Conservation (phyloP, 1,140 invertebrate species). For the Aporrectodea caliginosa region DNA sequence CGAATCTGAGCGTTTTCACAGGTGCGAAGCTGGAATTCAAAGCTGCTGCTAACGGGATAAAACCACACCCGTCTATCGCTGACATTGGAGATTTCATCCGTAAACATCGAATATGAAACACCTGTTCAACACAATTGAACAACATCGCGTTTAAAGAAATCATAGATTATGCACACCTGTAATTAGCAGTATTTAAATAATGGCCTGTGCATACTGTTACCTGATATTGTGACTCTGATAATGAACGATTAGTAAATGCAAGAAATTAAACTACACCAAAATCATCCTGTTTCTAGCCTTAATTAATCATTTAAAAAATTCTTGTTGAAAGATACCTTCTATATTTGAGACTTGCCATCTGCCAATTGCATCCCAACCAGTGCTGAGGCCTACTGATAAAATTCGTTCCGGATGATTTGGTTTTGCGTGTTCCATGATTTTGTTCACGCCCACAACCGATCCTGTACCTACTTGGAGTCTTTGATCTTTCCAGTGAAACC, state of each 20-base stretch:
- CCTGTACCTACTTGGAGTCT: neutral
- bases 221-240: no score
- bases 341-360: neutral
- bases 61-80: neutral
- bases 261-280: no score
- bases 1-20: neutral
- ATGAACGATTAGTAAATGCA: no score
- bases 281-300: no score
- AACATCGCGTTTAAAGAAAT: no score
- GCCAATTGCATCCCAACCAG: slow-evolving; percentile 6
- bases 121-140: neutral
- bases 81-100: neutral
- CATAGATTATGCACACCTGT: no score
- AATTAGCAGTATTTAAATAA: no score
- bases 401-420: slow-evolving; percentile 2
- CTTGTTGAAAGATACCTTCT: slow-evolving; percentile 1
- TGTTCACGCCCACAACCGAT: neutral
- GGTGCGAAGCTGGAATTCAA: neutral
- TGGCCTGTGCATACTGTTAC: no score
- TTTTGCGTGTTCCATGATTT: neutral
- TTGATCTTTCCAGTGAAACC: slow-evolving; percentile 2
- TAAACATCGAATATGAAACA: neutral
- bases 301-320: no score
- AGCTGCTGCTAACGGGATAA: neutral
- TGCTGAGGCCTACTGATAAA: neutral